These are phyloP conservation scores for Larimichthys crocea DNA, from an alignment of 2,113 vertebrate genomes.

Conservation along the genomic window DNA sequence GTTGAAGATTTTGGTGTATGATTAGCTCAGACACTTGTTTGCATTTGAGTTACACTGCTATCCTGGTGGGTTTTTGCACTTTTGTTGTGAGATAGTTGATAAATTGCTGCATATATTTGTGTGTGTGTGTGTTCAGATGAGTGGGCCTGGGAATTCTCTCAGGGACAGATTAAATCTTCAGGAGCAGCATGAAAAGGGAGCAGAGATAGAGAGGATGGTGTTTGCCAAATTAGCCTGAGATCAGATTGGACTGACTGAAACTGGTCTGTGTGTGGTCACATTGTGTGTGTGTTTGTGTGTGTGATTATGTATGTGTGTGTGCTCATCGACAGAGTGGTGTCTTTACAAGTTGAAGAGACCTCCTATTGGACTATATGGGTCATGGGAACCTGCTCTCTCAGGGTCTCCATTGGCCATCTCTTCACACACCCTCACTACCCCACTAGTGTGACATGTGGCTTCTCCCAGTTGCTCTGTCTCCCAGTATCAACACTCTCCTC, in stretches of 20 bases:
- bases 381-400: constrained; percentile 78
- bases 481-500: constrained; percentile 48
- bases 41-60: constrained; percentile 18
- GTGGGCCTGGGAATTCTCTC: constrained; percentile 64
- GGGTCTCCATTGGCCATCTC: constrained; percentile 70
- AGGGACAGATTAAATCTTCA: constrained; percentile 57
- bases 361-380: constrained; percentile 66
- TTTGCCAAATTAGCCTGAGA: constrained; percentile 71
- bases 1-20: constrained; percentile 20
- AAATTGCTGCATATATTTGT: constrained; percentile 5
- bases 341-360: constrained; percentile 67
- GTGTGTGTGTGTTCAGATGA: constrained; percentile 20
- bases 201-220: constrained; percentile 41
- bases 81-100: constrained; percentile 22
- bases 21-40: constrained; percentile 47
- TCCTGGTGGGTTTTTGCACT: neutral
- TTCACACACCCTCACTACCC: constrained; percentile 33
- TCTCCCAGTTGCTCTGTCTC: constrained; percentile 50
- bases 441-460: constrained; percentile 46
- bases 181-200: constrained; percentile 49
- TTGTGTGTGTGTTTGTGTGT: constrained; percentile 25
- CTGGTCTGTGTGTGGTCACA: constrained; percentile 61
- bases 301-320: constrained; percentile 31
- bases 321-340: constrained; percentile 47
- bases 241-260: constrained; percentile 52